phyloP scores from a whole-genome alignment of 2,888 invertebrate species.

The Eupithecia exiguata region DNA sequence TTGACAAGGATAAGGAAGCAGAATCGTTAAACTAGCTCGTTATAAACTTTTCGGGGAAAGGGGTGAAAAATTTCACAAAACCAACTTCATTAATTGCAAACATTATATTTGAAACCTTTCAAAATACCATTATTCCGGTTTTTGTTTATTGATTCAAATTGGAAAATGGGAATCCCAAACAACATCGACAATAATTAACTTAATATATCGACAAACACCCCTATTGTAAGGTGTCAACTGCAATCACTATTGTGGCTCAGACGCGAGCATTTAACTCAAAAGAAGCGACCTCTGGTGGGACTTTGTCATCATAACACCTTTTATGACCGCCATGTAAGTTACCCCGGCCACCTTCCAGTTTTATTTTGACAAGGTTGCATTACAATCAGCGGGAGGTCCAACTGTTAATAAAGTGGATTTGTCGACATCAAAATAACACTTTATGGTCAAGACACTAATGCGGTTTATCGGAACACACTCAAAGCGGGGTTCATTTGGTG shows the following conservation, averaged over 20 bases:
- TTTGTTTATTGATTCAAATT: not conserved
- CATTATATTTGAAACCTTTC: not conserved
- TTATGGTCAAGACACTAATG: constrained; percentile 75
- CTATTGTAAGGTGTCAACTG: constrained; percentile 77
- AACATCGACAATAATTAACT: constrained; percentile 31
- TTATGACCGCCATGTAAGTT: constrained; percentile 61
- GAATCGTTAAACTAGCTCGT: not conserved
- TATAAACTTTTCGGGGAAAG: not conserved
- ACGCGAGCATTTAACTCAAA: constrained; percentile 80
- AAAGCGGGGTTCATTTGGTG: constrained; percentile 58
- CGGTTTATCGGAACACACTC: constrained; percentile 67
- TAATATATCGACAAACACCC: constrained; percentile 53
- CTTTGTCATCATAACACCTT: constrained; percentile 69
- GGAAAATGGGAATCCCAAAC: not conserved
- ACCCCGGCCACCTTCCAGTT: constrained; percentile 50
- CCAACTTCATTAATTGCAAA: not conserved
- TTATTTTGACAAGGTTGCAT: constrained; percentile 70
- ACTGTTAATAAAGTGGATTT: constrained; percentile 80
- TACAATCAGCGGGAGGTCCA: constrained; percentile 73
- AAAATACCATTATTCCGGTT: not conserved
- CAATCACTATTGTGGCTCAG: constrained; percentile 73
- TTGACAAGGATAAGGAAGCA: not conserved
- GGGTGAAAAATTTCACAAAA: not conserved
- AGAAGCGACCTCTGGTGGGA: constrained; percentile 68
- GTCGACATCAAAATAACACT: constrained; percentile 82